A percentile compares a stretch with the other conserved stretches of the same genome.
phyloP scores from a whole-genome alignment of 1,140 invertebrate genomes.

The Aethina tumida region DNA sequence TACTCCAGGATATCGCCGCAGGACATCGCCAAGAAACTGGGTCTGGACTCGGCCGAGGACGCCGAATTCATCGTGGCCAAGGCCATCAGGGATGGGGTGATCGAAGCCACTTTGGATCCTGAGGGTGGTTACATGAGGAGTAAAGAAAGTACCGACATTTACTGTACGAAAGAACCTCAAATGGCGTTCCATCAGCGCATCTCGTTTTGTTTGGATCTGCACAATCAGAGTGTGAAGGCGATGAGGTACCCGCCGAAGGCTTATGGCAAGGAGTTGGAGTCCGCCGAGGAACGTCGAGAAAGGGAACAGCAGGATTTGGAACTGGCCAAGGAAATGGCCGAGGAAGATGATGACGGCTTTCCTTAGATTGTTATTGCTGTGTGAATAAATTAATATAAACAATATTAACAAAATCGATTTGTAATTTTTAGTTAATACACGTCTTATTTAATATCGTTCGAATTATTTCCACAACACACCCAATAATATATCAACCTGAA shows the following conservation, averaged over 20 bases:
- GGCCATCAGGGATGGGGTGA: slow-evolving; percentile 97
- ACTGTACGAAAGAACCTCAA: slow-evolving; percentile 94
- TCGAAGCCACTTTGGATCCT: slow-evolving; percentile 93
- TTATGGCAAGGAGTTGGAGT: slow-evolving; percentile 96
- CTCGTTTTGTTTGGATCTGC: slow-evolving; percentile 93
- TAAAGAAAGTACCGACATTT: slow-evolving; percentile 94
- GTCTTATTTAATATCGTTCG: too few species aligned
- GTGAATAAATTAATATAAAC: slow-evolving; percentile 1
- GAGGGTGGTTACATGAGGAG: slow-evolving; percentile 94
- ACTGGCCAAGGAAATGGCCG: slow-evolving; percentile 96
- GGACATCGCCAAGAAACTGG: slow-evolving; percentile 90
- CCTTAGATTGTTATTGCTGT: slow-evolving; percentile 36
- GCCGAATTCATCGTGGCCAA: slow-evolving; percentile 99
- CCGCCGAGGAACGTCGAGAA: slow-evolving; percentile 91
- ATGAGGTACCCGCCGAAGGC: slow-evolving; percentile 97
- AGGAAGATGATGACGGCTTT: slow-evolving; percentile 94
- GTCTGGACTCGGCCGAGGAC: slow-evolving; percentile 91
- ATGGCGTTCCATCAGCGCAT: slow-evolving; percentile 96
- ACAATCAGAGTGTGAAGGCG: slow-evolving; percentile 96
- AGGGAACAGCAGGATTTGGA: slow-evolving; percentile 96
- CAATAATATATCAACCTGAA: too few species aligned
- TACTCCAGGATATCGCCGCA: slow-evolving; percentile 93
- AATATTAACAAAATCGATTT: too few species aligned
- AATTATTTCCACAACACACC: too few species aligned
- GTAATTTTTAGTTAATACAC: too few species aligned